Conservation (phyloP, 2,888 invertebrate genomes). For the Rhagium mordax region DNA sequence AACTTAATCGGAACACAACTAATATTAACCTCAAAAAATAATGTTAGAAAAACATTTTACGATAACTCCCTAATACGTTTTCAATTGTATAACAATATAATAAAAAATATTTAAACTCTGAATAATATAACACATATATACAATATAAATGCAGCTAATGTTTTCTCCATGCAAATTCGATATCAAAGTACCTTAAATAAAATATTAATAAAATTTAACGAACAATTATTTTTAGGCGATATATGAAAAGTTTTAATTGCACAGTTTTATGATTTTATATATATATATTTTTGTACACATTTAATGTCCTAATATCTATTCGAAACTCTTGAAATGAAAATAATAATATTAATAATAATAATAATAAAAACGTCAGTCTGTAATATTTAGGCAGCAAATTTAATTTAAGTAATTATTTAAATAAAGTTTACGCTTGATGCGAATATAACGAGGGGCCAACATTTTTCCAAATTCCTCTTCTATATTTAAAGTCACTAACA, state of each 20-base stretch:
- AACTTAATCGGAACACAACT: background rate
- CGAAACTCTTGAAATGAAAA: slow-evolving; percentile 20
- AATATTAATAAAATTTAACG: slow-evolving; percentile 33
- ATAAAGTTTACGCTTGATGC: background rate
- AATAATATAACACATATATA: slow-evolving; percentile 54
- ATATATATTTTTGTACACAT: background rate
- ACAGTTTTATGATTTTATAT: slow-evolving; percentile 3
- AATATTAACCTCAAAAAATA: slow-evolving; percentile 17
- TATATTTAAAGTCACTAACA: too few relatives aligned
- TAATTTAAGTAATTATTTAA: slow-evolving; percentile 35
- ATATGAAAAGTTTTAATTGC: slow-evolving; percentile 2
- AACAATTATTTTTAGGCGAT: slow-evolving; percentile 9
- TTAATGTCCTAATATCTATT: slow-evolving; percentile 12
- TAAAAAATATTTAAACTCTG: slow-evolving; percentile 52
- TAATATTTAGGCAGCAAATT: slow-evolving; percentile 35
- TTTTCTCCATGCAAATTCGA: slow-evolving; percentile 24
- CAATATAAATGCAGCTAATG: slow-evolving; percentile 45
- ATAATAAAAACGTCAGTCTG: slow-evolving; percentile 37
- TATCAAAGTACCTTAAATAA: slow-evolving; percentile 33
- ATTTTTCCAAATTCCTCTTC: background rate
- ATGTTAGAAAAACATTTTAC: slow-evolving; percentile 28
- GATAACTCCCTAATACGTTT: slow-evolving; percentile 29
- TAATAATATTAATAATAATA: too few relatives aligned
- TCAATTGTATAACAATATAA: slow-evolving; percentile 54
- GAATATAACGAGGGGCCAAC: background rate